Base-by-base conservation (phyloP, 2,888 invertebrate genomes). In the Mythimna vitellina region DNA sequence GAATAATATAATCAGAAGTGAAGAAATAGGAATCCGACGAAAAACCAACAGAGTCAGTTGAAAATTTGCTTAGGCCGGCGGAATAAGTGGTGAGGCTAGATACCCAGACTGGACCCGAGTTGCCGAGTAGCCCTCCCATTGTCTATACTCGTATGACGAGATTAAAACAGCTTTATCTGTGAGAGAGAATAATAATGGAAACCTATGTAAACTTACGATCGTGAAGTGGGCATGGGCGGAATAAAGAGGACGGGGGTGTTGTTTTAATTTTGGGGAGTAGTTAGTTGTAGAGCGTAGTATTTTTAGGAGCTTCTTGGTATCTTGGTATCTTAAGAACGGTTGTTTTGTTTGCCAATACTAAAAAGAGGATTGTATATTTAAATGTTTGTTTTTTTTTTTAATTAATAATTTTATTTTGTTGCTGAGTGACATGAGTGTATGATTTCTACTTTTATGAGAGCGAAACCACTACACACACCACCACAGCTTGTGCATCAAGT, bases 31-130 rank as follows among this genome's bases (percentile, higher is more conserved):
- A 96, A 95, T 96, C 92, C 92, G 91, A 85, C 92, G 94, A 96
- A 96, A 96, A 96, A 95, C 91, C 95, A 96, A 96, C 96, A 96
- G 90, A 91, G 93, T 87, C 92, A 91, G 92, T 89, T 89, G 93
- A 91, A 95, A 95, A 96, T 96, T 96, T 96, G 96, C 96, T 96
- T 96, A 96, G 96, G 96, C 93, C 93, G 93, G 95, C 94, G 95
- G 93, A 94, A 95, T 93, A 94, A 95, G 95, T 94, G 94, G 91
- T 88, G 89, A 87, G 84, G 90, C 90, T 91, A 93, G 94, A 94
- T 92, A 92, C 88, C 89, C 79, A 90, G 92, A 87, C 89, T 83
- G 89, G 89, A 88, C 88, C 90, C 88, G 87, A 80, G 70, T 42
- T 46, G 51, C 51, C 42, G 53, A 25, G 32, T 81, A 78, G 80